Base-by-base conservation (phyloP, 2,113 vertebrate species). In the Neomonachus schauinslandi region DNA sequence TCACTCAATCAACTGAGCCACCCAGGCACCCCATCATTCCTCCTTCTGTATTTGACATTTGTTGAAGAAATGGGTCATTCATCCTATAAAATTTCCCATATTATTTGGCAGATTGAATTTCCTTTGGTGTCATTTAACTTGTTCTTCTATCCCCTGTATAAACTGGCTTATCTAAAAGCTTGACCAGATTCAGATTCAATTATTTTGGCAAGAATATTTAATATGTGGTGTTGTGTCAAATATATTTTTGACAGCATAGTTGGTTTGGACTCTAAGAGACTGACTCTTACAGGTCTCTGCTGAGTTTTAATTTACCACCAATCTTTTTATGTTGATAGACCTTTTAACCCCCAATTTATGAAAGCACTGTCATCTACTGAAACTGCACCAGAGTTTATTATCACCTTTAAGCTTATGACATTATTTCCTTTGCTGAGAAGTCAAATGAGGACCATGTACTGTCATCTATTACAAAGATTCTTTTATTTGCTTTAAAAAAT, bases 351-450 rank as follows among this genome's bases (percentile, higher is more conserved):
- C 19, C 11, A 72, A 19, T 80, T 92, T 79, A 63, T 57, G 18
- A n/a, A 85, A 89, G 28, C 65, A 67, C 46, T 46, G 7, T 81
- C 13, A 72, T 46, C 55, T 74, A 86, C 80, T 53, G 69, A 87
- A 96, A 82, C 15, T 51, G 67, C 55, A 85, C 18, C 67, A 84
- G 28, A 89, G 51, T 79, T 89, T 71, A 85, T 80, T 31, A 95
- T 81, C 36, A 94, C 74, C 51, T 85, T 88, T 91, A 94, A 71
- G 67, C 72, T 94, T 88, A 69, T 28, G 36, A 77, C 51, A 39
- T 46, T 88, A 42, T 91, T 71, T 95, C 33, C 59, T 96, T 76
- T 82, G 74, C 81, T 91, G 51, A 67, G 21, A 93, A 89, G 26
- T 92, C 80, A 67, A 51, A 63, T 71, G 28, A 92, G 36, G 69